Conservation (phyloP, 1,140 invertebrate genomes). For the Trialeurodes vaporariorum region DNA sequence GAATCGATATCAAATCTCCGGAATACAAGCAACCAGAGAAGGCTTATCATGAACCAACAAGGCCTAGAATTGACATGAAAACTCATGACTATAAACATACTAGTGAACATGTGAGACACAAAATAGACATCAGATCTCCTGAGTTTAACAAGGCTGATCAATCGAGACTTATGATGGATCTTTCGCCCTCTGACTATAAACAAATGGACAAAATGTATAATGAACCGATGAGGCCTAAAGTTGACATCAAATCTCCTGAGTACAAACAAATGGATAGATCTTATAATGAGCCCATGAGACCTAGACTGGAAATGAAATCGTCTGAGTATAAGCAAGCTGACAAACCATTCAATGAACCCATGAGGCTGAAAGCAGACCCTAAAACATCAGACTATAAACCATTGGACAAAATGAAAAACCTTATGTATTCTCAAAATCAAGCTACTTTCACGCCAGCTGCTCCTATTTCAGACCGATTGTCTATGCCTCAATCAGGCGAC, state of each 20-base stretch:
- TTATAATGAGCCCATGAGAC: not conserved
- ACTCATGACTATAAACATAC: not conserved
- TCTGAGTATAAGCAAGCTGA: not conserved
- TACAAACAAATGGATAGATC: not conserved
- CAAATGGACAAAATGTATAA: not conserved
- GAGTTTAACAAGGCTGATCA: no score
- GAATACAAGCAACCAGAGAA: not conserved
- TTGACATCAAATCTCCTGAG: not conserved
- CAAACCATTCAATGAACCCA: not conserved
- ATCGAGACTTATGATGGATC: no score
- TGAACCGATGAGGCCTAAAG: not conserved
- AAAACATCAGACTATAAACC: not conserved
- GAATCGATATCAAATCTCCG: not conserved
- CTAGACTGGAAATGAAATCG: not conserved
- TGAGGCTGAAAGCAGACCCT: not conserved
- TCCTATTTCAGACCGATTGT: not conserved
- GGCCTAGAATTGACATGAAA: not conserved
- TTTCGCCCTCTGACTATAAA: not conserved
- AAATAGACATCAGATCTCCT: not conserved
- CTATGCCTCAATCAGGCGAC: not conserved
- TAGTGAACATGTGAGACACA: not conserved
- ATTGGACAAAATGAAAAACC: not conserved
- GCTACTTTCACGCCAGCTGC: not conserved
- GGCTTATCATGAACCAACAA: not conserved
- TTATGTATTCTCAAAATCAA: not conserved